These are phyloP conservation scores for Eurypyga helias DNA, from an alignment of 2,113 vertebrate genomes.

Conservation along the genomic window DNA sequence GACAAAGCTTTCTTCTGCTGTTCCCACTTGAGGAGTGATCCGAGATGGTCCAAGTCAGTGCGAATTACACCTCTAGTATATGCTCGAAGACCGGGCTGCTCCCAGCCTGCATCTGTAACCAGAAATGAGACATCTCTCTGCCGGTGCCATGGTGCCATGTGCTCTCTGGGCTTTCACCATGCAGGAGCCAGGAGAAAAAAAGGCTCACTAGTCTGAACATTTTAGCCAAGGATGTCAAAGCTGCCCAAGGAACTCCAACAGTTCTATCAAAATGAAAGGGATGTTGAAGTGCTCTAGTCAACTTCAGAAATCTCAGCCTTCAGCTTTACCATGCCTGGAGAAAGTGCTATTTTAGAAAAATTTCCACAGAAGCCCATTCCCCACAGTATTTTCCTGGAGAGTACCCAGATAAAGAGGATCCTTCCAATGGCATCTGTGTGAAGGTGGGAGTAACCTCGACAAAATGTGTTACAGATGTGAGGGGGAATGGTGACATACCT, in stretches of 20 bases:
- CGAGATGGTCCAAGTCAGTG: not conserved
- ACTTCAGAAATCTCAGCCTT: not conserved
- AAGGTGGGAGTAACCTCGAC: not conserved
- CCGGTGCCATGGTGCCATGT: accelerated
- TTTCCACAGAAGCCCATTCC: too few species aligned
- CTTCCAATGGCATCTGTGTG: not conserved
- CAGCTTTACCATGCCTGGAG: not conserved
- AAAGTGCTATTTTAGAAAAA: too few species aligned
- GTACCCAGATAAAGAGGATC: not conserved
- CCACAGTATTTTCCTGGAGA: not conserved
- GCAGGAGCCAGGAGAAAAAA: not conserved
- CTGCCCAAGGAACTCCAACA: not conserved
- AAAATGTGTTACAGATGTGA: not conserved
- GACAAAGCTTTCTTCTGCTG: not conserved
- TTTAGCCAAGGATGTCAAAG: not conserved
- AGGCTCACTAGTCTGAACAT: not conserved
- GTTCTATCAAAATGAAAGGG: not conserved
- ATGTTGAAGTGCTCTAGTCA: not conserved
- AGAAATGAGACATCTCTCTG: not conserved
- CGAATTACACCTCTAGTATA: not conserved
- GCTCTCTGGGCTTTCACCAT: accelerated
- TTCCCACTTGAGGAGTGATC: not conserved
- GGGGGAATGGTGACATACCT: not conserved
- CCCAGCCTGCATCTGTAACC: not conserved
- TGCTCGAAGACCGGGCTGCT: not conserved